phyloP scores from a whole-genome alignment of 2,888 invertebrate species.

The Rotaria sp. region DNA sequence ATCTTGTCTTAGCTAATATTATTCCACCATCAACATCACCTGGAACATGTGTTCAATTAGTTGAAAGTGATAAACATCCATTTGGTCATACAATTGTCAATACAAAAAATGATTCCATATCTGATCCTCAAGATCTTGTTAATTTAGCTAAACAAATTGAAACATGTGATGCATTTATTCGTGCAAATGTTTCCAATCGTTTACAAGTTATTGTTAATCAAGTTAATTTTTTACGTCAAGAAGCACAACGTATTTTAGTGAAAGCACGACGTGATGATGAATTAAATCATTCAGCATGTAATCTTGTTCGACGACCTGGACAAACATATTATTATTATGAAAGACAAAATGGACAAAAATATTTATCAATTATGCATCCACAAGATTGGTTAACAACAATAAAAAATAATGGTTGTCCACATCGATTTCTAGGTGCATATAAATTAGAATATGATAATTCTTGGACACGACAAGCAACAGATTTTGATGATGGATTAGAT shows the following conservation, averaged over 20 bases:
- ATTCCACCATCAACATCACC: not conserved
- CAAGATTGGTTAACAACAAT: slow-evolving; percentile 63
- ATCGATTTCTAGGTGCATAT: slow-evolving; percentile 64
- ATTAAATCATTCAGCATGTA: slow-evolving; percentile 68
- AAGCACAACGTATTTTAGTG: not conserved
- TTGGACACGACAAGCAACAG: slow-evolving; percentile 60
- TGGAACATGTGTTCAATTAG: not conserved
- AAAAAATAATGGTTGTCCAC: slow-evolving; percentile 59
- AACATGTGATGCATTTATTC: slow-evolving; percentile 20
- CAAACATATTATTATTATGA: slow-evolving; percentile 67
- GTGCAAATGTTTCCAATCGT: slow-evolving; percentile 18
- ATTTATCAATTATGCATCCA: slow-evolving; percentile 70
- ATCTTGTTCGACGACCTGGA: slow-evolving; percentile 68
- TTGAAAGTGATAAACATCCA: slow-evolving; percentile 6
- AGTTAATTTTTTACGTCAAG: not conserved
- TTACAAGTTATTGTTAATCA: slow-evolving; percentile 29
- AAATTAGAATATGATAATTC: slow-evolving; percentile 66
- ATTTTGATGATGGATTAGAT: not conserved
- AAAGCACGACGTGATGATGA: slow-evolving; percentile 54
- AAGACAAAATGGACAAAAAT: slow-evolving; percentile 63
- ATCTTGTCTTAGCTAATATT: not conserved
- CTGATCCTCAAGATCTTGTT: slow-evolving; percentile 8
- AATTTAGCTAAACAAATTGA: slow-evolving; percentile 6
- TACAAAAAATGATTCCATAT: not conserved
- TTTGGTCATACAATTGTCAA: slow-evolving; percentile 2